A percentile compares a stretch with the other conserved stretches of the same genome.
These are phyloP conservation scores for Taxidea taxus DNA, from an alignment of 2,113 vertebrate species.

Conservation along the genomic window DNA sequence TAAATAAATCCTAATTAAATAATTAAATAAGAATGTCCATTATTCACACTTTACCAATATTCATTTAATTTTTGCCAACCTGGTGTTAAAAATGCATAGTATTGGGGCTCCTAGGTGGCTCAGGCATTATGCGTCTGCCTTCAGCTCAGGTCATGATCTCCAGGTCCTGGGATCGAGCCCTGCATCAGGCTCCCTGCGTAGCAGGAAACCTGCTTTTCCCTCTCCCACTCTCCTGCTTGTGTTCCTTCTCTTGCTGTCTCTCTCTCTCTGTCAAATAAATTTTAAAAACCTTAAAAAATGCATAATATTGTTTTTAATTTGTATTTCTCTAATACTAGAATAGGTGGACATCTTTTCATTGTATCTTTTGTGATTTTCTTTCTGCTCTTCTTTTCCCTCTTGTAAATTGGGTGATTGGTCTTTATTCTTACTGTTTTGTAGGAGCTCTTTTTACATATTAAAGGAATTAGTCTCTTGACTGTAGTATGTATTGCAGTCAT, in stretches of 20 bases:
- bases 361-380: not conserved
- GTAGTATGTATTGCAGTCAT: not conserved
- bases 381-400: not conserved
- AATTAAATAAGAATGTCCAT: not conserved
- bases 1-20: too few species aligned
- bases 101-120: not conserved
- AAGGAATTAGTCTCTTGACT: not conserved
- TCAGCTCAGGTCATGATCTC: too few species aligned
- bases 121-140: too few species aligned
- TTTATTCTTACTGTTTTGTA: not conserved
- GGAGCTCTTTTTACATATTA: not conserved
- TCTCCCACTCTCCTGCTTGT: too few species aligned
- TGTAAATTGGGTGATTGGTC: not conserved
- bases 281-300: not conserved
- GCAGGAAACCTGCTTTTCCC: too few species aligned
- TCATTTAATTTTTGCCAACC: not conserved
- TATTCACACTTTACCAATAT: not conserved
- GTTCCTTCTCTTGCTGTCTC: too few species aligned
- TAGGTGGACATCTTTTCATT: not conserved
- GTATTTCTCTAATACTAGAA: not conserved
- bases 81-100: not conserved
- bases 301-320: not conserved
- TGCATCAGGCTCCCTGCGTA: too few species aligned
- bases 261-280: too few species aligned
- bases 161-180: too few species aligned